Base-by-base conservation (phyloP, 2,888 invertebrate genomes). In the Gymnoscelis rufifasciata region DNA sequence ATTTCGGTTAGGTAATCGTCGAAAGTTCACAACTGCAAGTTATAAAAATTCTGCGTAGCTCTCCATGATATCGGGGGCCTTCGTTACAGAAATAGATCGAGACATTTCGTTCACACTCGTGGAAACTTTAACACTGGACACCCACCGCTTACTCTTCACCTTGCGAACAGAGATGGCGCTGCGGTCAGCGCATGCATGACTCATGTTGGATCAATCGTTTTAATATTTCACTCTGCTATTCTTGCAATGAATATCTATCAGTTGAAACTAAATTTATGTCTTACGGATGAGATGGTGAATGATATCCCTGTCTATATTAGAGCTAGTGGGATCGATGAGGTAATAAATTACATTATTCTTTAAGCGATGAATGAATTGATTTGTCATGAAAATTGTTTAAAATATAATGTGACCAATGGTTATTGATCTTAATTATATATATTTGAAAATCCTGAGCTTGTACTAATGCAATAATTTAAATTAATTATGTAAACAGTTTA, bases 101-200 rank as follows among this genome's bases (percentile, higher is more conserved):
- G 78, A 81, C 79, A 79, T 80, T 83, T 82, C 82, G 78, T 83
- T 81, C 83, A 81, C 77, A 80, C 81, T 78, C 73, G 73, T 76
- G 83, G 82, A 83, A 77, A 75, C 78, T 78, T 77, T 76, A 78
- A 81, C 78, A 75, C 74, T 72, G 73, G 74, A 78, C 83, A 79
- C 86, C 84, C 78, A 84, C 84, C 78, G 59, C 70, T 78, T 80
- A 82, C 77, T 78, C 81, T 83, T 87, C 84, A 84, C 86, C 84
- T 87, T 86, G 84, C 69, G 59, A 59, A 62, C 60, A 68, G 71
- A 84, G 84, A 81, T 86, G 87, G 87, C 84, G 86, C 80, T 86
- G 81, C n/a, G n/a, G n/a, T n/a, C n/a, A 80, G 76, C 80, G 75
- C 38, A 53, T 86, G 75, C 38, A 53, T 86, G 83, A 83, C 62